Percentiles rank a stretch among this genome's conserved stretches.
Conservation (phyloP, 2,888 invertebrate genomes). For the Dasypolia templi region DNA sequence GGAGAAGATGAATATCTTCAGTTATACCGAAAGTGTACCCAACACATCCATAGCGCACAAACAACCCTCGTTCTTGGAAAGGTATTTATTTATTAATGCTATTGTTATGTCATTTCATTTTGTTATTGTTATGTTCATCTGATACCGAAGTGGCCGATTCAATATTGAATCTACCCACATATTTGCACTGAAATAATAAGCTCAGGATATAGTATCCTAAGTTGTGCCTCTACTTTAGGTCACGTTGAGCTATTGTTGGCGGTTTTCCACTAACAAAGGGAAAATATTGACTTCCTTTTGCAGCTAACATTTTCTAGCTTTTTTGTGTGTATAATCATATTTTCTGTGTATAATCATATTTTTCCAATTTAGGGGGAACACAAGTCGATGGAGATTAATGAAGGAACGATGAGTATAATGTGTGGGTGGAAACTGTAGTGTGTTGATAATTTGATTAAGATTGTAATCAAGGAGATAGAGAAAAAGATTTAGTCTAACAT, state of each 20-base stretch:
- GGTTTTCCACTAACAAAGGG: neutral
- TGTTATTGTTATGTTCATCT: neutral
- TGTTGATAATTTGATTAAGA: conserved; percentile 18
- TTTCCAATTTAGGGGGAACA: conserved; percentile 78
- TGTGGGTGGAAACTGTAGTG: conserved; percentile 63
- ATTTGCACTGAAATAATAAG: neutral
- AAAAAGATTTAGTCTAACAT: conserved; percentile 26
- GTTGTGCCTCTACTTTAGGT: neutral
- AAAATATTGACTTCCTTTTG: neutral
- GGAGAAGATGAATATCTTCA: conserved; percentile 93
- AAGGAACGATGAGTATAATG: conserved; percentile 77
- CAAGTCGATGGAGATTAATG: conserved; percentile 67
- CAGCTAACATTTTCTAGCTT: neutral
- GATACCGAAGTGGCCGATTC: neutral
- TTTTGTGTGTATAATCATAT: neutral
- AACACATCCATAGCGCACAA: conserved; percentile 85
- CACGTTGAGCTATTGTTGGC: too few species aligned
- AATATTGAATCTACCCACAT: neutral
- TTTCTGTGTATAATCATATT: conserved; percentile 62
- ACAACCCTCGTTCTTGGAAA: conserved; percentile 88
- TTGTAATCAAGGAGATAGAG: conserved; percentile 26
- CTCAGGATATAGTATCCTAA: neutral
- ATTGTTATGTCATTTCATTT: neutral
- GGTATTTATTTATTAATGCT: conserved; percentile 70
- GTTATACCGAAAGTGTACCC: conserved; percentile 87